Evolutionary conservation across 2,113 vertebrate genomes (phyloP), one percentile per base, ranked within the genome.

Genomic region (Microcebus jonahi): DNA sequence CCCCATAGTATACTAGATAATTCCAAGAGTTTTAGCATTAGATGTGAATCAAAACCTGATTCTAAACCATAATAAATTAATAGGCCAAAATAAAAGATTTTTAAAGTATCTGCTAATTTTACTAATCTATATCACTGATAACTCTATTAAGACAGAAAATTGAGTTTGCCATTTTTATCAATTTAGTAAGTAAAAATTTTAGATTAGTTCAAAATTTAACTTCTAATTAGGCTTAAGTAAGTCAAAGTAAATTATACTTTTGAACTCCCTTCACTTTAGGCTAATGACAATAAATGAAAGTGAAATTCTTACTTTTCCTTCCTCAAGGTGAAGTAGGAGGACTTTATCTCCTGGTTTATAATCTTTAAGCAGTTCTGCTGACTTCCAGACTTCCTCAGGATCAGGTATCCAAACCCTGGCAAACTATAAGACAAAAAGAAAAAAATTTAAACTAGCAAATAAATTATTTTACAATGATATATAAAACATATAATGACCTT

Each of bases 361-460:
- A 98, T 99, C 99, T 98, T 99, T 99, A 18, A 98, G 98, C 77
- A 99, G 99, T 97, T 99, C 99, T 94, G 99, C 99, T 42, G 99
- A 99, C 97, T 99, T 99, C 99, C 99, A 99, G 20, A 99, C 99
- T 59, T 99, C 99, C 86, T 99, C 99, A 13, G 99, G 98, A 97
- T 99, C 99, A 34, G 99, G 99, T 96, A 99, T 99, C 99, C 99
- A 99, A 95, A 99, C 99, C 98, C 99, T 99, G 96, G 99, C 99
- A 98, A 98, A 98, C 99, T 99, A 98, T 63, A 98, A 96, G 42
- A 97, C n/a, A 97, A 96, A 76, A 96, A 75, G 18, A 93, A 90
- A 29, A 8, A 93, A 79, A 8, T 48, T 61, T 82, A 80, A 53
- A 92, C 63, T 36, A 63, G 50, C 17, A 91, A 95, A 67, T 84